Percentiles rank a stretch among this genome's conserved stretches.
phyloP scores from a whole-genome alignment of 2,888 invertebrate species.

The Xylota sylvarum region DNA sequence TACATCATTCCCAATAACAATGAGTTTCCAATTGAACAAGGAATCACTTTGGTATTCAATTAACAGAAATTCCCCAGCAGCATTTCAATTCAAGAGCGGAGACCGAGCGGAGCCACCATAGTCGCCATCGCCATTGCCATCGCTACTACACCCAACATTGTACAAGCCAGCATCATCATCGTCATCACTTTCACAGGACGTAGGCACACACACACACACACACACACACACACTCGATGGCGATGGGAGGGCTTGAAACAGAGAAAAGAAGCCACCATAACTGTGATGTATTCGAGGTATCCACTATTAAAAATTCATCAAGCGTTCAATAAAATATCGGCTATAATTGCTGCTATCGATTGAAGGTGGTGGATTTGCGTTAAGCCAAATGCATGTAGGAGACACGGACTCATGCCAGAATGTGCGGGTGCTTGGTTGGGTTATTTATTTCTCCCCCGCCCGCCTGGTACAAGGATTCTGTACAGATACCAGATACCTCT shows the following conservation, averaged over 20 bases:
- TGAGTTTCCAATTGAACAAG: conserved; percentile 79
- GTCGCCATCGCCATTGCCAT: conserved; percentile 47
- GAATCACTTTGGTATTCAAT: conserved; percentile 79
- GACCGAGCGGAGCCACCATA: conserved; percentile 61
- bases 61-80: conserved; percentile 78
- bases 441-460: conserved; percentile 58
- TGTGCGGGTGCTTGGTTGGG: conserved; percentile 60
- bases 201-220: neutral
- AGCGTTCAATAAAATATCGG: conserved; percentile 79
- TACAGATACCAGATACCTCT: neutral
- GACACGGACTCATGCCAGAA: conserved; percentile 50
- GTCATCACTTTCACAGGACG: conserved; percentile 41
- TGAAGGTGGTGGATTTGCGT: conserved; percentile 77
- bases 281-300: conserved; percentile 74
- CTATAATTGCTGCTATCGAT: conserved; percentile 80
- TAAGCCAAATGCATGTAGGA: conserved; percentile 75
- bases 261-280: conserved; percentile 74
- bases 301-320: conserved; percentile 79
- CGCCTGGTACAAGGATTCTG: conserved; percentile 3
- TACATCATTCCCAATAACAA: conserved; percentile 77
- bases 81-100: conserved; percentile 63
- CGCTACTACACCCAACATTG: neutral
- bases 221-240: neutral
- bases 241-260: neutral
- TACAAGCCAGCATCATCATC: conserved; percentile 14